phyloP scores from a whole-genome alignment of 2,888 invertebrate species.

The Griposia aprilina region DNA sequence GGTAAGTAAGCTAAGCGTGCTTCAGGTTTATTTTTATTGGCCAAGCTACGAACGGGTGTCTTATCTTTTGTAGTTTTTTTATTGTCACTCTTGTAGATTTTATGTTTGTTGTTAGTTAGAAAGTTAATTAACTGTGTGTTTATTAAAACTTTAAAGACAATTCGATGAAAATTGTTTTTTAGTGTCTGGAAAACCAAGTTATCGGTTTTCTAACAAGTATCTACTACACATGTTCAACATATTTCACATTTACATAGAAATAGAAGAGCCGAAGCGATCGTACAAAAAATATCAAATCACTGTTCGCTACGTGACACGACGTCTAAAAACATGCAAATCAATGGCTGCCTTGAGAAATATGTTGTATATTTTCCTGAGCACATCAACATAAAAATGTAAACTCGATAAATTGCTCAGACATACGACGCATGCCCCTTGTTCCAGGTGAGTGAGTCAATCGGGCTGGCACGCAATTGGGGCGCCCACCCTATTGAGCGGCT shows the following conservation, averaged over 20 bases:
- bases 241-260: constrained; percentile 66
- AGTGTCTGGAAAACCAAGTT: not conserved
- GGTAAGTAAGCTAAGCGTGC: constrained; percentile 23
- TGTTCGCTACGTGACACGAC: constrained; percentile 64
- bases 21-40: constrained; percentile 55
- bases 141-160: not conserved
- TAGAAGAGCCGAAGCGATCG: constrained; percentile 49
- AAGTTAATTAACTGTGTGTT: constrained; percentile 26
- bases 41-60: constrained; percentile 28
- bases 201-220: not conserved
- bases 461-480: constrained; percentile 73
- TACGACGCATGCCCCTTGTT: constrained; percentile 79
- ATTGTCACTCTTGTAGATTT: constrained; percentile 47
- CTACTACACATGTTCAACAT: not conserved
- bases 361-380: constrained; percentile 59
- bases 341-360: constrained; percentile 56
- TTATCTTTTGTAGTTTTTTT: constrained; percentile 50
- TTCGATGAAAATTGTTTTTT: not conserved
- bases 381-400: constrained; percentile 72
- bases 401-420: constrained; percentile 71
- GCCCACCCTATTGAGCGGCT: constrained; percentile 71
- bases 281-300: constrained; percentile 65
- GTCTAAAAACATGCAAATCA: constrained; percentile 57
- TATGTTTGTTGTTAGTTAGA: constrained; percentile 30
- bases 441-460: constrained; percentile 82